These are phyloP conservation scores for Sebastiscus tertius DNA, from an alignment of 2,797 vertebrate species.

Conservation along the genomic window DNA sequence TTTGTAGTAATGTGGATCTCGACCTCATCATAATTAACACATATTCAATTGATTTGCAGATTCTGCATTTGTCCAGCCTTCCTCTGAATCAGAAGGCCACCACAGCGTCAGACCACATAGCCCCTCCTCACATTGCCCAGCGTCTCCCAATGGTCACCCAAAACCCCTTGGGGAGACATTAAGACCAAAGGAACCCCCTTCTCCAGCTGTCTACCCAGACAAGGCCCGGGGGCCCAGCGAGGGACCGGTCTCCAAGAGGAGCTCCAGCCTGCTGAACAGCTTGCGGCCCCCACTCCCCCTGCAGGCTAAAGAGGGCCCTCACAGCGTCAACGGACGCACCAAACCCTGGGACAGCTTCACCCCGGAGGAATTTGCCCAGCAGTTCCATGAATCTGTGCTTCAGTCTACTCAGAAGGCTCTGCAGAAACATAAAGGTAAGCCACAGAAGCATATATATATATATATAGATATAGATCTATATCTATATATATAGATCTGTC, in stretches of 20 bases:
- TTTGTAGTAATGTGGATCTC: constrained; percentile 7
- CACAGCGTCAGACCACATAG: constrained; percentile 73
- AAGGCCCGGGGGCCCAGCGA: constrained; percentile 86
- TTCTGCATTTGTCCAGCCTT: constrained; percentile 73
- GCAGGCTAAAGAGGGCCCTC: constrained; percentile 88
- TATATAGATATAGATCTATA: too few relatives aligned
- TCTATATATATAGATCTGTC: background rate
- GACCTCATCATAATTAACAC: constrained; percentile 46
- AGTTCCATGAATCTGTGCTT: constrained; percentile 98
- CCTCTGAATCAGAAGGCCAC: constrained; percentile 85
- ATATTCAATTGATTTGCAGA: constrained; percentile 80
- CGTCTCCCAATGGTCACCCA: constrained; percentile 83
- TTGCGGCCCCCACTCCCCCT: constrained; percentile 87
- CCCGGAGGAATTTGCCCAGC: constrained; percentile 96
- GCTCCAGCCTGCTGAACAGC: constrained; percentile 90
- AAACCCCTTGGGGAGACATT: constrained; percentile 84
- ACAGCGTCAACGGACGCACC: constrained; percentile 91
- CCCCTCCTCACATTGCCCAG: constrained; percentile 74
- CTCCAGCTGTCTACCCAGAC: constrained; percentile 80
- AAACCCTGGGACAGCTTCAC: constrained; percentile 96
- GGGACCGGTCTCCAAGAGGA: constrained; percentile 84
- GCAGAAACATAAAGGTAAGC: constrained; percentile 96
- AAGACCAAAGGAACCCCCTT: constrained; percentile 85
- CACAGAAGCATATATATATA: too few relatives aligned
- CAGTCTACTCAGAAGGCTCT: constrained; percentile 98